phyloP scores from a whole-genome alignment of 2,113 vertebrate species.

The Bombycilla garrulus region DNA sequence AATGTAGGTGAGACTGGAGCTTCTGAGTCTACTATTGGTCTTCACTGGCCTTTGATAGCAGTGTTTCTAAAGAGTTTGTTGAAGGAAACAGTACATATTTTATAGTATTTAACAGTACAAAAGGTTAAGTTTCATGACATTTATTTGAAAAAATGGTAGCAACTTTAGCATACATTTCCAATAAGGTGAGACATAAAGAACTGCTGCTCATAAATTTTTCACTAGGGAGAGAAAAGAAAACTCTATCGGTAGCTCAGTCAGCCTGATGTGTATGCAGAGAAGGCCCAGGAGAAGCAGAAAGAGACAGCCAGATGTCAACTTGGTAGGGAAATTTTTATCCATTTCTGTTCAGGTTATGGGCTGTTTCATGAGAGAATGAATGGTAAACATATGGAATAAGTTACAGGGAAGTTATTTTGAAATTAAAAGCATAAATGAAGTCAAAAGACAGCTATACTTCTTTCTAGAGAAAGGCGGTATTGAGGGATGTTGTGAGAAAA shows the following conservation, averaged over 20 bases:
- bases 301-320: conserved; percentile 50
- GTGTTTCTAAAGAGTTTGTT: not conserved
- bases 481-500: conserved; percentile 19
- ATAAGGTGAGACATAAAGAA: not conserved
- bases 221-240: not conserved
- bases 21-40: not conserved
- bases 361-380: conserved; percentile 1
- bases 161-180: not conserved
- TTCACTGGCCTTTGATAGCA: not conserved
- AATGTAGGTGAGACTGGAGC: not conserved
- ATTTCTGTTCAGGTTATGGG: not conserved
- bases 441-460: not conserved
- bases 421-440: conserved; percentile 25
- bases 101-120: not conserved
- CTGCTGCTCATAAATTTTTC: conserved; percentile 39
- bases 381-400: conserved; percentile 40
- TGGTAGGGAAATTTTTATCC: conserved; percentile 10
- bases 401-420: conserved; percentile 1
- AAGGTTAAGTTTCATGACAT: not conserved
- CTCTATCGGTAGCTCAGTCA: conserved; percentile 17
- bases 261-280: not conserved
- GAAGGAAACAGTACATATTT: conserved; percentile 4
- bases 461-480: conserved; percentile 9
- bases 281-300: not conserved
- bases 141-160: not conserved